Conservation (phyloP, 2,888 invertebrate species). For the Eristalis pertinax region DNA sequence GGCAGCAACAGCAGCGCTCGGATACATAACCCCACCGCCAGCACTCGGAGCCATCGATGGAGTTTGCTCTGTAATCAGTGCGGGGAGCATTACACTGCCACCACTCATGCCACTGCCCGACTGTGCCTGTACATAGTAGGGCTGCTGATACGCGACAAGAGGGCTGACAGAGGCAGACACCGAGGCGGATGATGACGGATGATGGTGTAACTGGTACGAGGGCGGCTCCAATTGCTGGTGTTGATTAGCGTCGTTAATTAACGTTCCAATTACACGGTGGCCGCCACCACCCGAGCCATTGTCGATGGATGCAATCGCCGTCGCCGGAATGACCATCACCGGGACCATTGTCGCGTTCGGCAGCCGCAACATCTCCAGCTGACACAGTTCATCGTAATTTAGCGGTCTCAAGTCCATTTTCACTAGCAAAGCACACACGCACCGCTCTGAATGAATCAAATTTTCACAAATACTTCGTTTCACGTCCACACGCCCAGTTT, state of each 20-base stretch:
- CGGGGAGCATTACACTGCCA: slow-evolving; percentile 74
- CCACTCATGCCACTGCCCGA: slow-evolving; percentile 39
- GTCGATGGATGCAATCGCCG: slow-evolving; percentile 73
- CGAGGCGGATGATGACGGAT: slow-evolving; percentile 58
- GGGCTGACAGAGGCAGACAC: slow-evolving; percentile 39
- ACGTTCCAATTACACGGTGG: slow-evolving; percentile 58
- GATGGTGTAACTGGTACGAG: slow-evolving; percentile 64
- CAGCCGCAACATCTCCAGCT: slow-evolving; percentile 78
- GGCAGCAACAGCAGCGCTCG: slow-evolving; percentile 66
- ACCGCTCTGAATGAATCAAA: background rate
- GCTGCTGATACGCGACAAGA: slow-evolving; percentile 63
- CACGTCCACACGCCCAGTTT: slow-evolving; percentile 48
- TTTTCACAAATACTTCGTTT: slow-evolving; percentile 2
- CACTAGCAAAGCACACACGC: background rate
- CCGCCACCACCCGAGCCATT: slow-evolving; percentile 27
- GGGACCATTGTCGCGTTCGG: slow-evolving; percentile 78
- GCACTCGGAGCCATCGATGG: slow-evolving; percentile 61
- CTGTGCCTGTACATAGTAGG: slow-evolving; percentile 67
- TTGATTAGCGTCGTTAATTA: slow-evolving; percentile 64
- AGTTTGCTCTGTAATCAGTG: slow-evolving; percentile 76
- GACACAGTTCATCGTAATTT: slow-evolving; percentile 80
- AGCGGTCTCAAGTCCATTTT: slow-evolving; percentile 79
- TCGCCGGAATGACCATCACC: slow-evolving; percentile 80
- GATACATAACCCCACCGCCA: slow-evolving; percentile 63
- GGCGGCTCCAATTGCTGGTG: slow-evolving; percentile 65